Conservation (phyloP, 2,888 invertebrate genomes). For the Melipona beecheii region DNA sequence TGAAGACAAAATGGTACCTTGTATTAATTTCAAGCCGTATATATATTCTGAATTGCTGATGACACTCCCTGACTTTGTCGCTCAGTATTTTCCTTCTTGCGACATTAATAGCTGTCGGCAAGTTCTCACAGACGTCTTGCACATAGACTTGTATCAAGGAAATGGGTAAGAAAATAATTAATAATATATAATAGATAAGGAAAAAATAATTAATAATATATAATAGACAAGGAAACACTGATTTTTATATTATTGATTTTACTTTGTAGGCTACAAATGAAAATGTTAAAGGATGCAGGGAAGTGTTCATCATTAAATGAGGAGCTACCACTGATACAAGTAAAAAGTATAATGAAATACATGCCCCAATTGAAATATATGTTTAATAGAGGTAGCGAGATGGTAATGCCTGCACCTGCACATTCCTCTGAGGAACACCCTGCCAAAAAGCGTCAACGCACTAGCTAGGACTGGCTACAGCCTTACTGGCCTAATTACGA, state of each 20-base stretch:
- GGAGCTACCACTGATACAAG: conserved; percentile 91
- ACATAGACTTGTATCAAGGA: conserved; percentile 92
- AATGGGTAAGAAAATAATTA: conserved; percentile 88
- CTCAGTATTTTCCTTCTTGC: conserved; percentile 92
- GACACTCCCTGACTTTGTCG: conserved; percentile 92
- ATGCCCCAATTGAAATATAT: conserved; percentile 96
- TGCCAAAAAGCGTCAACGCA: conserved; percentile 85
- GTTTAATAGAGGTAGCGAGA: conserved; percentile 86
- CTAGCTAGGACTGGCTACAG: conserved; percentile 87
- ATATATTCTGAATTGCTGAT: conserved; percentile 92
- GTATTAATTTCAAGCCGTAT: conserved; percentile 94
- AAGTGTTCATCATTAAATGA: conserved; percentile 90
- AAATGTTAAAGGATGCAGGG: conserved; percentile 90
- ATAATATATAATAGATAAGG: too few species aligned
- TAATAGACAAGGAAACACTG: too few species aligned
- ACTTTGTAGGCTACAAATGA: conserved; percentile 88
- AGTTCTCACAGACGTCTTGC: conserved; percentile 91
- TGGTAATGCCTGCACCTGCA: conserved; percentile 80
- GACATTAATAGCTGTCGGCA: conserved; percentile 91
- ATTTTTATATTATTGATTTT: too few species aligned
- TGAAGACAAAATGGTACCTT: conserved; percentile 92
- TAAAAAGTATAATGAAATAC: conserved; percentile 92
- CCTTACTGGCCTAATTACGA: conserved; percentile 84
- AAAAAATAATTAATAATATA: background rate
- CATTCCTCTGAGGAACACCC: conserved; percentile 82